A percentile compares a stretch with the other conserved stretches of the same genome.
phyloP scores from a whole-genome alignment of 2,888 invertebrate genomes.

The Drosophila acutilabella region DNA sequence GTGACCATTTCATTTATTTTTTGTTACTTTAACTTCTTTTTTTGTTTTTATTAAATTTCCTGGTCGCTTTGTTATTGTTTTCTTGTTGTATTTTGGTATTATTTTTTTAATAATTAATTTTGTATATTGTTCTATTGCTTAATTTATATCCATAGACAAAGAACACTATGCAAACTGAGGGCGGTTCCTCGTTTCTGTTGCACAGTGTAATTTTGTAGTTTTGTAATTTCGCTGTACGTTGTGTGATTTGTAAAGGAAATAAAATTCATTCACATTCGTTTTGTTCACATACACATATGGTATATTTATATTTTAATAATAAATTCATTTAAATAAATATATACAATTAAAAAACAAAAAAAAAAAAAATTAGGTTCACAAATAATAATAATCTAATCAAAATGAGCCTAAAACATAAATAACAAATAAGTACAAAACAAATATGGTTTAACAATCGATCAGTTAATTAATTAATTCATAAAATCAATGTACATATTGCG shows the following conservation, averaged over 20 bases:
- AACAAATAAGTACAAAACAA: conserved; percentile 71
- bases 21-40: conserved; percentile 3
- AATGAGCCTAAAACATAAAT: conserved; percentile 65
- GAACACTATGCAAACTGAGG: conserved; percentile 25
- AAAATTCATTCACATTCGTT: conserved; percentile 23
- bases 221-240: conserved; percentile 22
- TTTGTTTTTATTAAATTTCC: conserved; percentile 6
- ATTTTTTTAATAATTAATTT: conserved; percentile 15
- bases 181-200: conserved; percentile 29
- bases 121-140: conserved; percentile 51
- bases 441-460: conserved; percentile 62
- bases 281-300: conserved; percentile 18
- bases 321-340: conserved; percentile 39
- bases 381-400: conserved; percentile 1
- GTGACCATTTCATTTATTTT: conserved; percentile 41
- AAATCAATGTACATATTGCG: conserved; percentile 54
- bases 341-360: conserved; percentile 47
- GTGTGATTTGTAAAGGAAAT: conserved; percentile 22
- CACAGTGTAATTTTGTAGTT: conserved; percentile 43
- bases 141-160: conserved; percentile 39
- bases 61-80: conserved; percentile 26
- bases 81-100: conserved; percentile 15
- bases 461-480: conserved; percentile 37
- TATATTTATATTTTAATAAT: conserved; percentile 15
- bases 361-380: conserved; percentile 20